phyloP scores from a whole-genome alignment of 2,888 invertebrate genomes.

The Cantharis rufa region DNA sequence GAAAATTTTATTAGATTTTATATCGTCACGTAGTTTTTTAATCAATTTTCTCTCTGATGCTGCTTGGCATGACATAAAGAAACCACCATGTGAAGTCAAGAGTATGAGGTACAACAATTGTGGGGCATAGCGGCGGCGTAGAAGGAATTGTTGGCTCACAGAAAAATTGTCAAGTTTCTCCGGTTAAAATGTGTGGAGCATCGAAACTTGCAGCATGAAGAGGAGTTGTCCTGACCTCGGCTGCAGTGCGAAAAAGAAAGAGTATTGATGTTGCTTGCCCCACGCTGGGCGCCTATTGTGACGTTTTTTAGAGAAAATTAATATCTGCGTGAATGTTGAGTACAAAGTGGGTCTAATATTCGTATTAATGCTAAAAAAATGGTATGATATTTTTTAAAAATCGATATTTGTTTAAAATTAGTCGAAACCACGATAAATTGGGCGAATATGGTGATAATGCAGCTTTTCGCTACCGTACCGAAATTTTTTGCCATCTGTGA shows the following conservation, averaged over 20 bases:
- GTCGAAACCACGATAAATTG: not conserved
- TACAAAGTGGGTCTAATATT: not conserved
- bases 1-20: slow-evolving; percentile 2
- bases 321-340: not conserved
- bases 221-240: not conserved
- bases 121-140: not conserved
- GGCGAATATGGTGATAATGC: not conserved
- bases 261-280: not conserved
- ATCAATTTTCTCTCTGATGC: not conserved
- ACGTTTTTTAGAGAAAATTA: not conserved
- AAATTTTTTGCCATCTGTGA: not conserved
- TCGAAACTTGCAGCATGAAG: not conserved
- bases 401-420: not conserved
- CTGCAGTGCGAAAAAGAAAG: not conserved
- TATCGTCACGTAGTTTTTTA: not conserved
- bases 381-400: not conserved
- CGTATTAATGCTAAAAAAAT: not conserved
- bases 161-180: not conserved
- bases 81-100: not conserved
- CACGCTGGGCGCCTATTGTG: not conserved
- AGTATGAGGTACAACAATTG: not conserved
- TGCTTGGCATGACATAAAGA: not conserved
- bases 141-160: not conserved
- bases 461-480: not conserved
- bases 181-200: not conserved